Base-by-base conservation (phyloP, 2,113 vertebrate genomes). In the Crypturellus undulatus region DNA sequence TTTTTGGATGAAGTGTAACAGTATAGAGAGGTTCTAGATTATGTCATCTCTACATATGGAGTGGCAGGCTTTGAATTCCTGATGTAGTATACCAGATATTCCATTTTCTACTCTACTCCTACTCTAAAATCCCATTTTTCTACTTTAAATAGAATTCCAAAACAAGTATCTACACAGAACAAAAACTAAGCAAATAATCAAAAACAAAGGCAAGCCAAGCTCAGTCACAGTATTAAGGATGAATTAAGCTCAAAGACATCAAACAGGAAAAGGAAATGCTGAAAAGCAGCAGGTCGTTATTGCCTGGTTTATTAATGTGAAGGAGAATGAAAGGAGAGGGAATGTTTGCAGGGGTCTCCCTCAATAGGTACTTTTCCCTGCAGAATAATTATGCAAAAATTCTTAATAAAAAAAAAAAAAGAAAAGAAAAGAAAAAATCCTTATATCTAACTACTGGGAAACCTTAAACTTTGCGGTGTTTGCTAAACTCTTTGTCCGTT, bases 221-320 rank as follows among this genome's bases (percentile, higher is more conserved):
- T 96, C 94, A 91, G 90, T 75, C 60, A 51, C 7, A 19, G 60
- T 56, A 84, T 63, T 87, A 94, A 83, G 79, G 79, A 45, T 68
- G 71, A 82, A 70, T 85, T 83, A 82, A 91, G 49, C 76, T 77
- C 84, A 83, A 20, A 79, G 56, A 68, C 87, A 89, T 93, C 93
- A 91, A 93, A 77, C 59, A 58, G 95, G 58, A 94, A 79, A 64
- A 75, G 87, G 71, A 85, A 94, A 85, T 70, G 47, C 56, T 54
- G 84, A 80, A 73, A 47, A 85, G 70, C 84, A 85, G 54, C 12
- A 43, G 84, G 68, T 85, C 75, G 92, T 85, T 90, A 70, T 32
- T 77, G 68, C 25, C 71, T 92, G 42, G 70, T 70, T 94, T 91
- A 94, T 94, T 94, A 94, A 90, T 75, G 89, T 16, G 80, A n/a